Evolutionary conservation across 2,113 vertebrate genomes (phyloP), one percentile per base, ranked within the genome.

Genomic region (Labeo rohita): DNA sequence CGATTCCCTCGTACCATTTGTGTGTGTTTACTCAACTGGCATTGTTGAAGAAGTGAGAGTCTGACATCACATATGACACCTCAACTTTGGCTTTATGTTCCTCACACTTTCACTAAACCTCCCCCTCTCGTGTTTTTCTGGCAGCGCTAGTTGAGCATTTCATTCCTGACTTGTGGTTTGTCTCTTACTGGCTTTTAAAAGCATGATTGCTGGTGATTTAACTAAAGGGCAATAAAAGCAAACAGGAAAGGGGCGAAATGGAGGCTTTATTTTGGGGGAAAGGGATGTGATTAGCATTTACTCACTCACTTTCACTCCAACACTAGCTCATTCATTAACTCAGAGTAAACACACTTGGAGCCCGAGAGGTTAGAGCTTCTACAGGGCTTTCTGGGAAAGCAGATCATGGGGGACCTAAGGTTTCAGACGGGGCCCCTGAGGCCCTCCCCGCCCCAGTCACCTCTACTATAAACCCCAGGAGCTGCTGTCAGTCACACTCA

Each of bases 241-340:
- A 78, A 43, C n/a, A 61, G n/a, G n/a, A n/a, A 34, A 39, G 61
- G 65, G 39, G 54, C 4, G 28, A 77, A 85, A 78, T 81, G 86
- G n/a, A 50, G 65, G 50, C 28, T 63, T 63, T 70, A 49, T 52
- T 75, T 84, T 66, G 8, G 28, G 23, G 61, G 73, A 50, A 73
- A 59, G 66, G 28, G 79, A 74, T 77, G 52, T 18, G 39, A 75
- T 61, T 76, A 76, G 68, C n/a, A 83, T 83, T 72, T 54, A 72
- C 39, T 78, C 88, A 54, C 68, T 56, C 49, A 70, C 89, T 90
- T 89, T 90, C 90, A 87, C 87, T 90, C 92, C 89, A 92, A 88
- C 92, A 94, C 91, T 93, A 92, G 92, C 92, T 92, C 92, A 94
- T 94, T 95, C 94, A 95, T 94, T 95, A 95, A 94, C 93, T 93